Base-by-base conservation (phyloP, 1,140 invertebrate genomes). In the Halesus radiatus region DNA sequence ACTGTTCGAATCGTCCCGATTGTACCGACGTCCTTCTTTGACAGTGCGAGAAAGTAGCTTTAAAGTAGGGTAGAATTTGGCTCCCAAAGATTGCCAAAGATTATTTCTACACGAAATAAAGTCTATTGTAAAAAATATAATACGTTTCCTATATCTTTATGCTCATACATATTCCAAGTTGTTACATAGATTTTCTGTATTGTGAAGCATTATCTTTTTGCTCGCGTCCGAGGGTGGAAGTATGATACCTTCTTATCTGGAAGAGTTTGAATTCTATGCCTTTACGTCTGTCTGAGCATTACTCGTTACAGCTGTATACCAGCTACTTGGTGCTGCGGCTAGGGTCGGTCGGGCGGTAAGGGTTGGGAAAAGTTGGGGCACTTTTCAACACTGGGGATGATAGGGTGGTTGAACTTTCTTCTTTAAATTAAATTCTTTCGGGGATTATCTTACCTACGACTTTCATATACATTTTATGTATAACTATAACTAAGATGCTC, bases 71-170 rank as follows among this genome's bases (percentile, higher is more conserved):
- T 26, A 23, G 23, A 52, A 53, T 72, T 22, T 50, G 68, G 45
- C 26, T 72, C 26, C n/a, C 68, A 26, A 72, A 10, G 37, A 52
- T 52, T 72, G 13, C 50, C 68, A 23, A 72, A 72, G 68, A 72
- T 52, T 72, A 66, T 66, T 66, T 29, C 15, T 29, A 32, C 62
- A 45, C 3, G 29, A 8, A 32, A 66, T n/a, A 29, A 32, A 32
- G 62, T 32, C 37, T 45, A 45, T 45, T 45, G 37, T 45, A 45
- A 45, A 45, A n/a, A 45, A 45, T 66, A 60, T 60, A 22, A 23
- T 22, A 60, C 7, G n/a, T 8, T 32, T n/a, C 15, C 26, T 64
- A 22, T 66, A 66, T 66, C 37, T 10, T 45, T 45, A 10, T 45
- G 37, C 37, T 45, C 37, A 50, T 72, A 72, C 20, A 29, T 72